phyloP scores from a whole-genome alignment of 2,113 vertebrate genomes.

The Coryphaenoides rupestris region DNA sequence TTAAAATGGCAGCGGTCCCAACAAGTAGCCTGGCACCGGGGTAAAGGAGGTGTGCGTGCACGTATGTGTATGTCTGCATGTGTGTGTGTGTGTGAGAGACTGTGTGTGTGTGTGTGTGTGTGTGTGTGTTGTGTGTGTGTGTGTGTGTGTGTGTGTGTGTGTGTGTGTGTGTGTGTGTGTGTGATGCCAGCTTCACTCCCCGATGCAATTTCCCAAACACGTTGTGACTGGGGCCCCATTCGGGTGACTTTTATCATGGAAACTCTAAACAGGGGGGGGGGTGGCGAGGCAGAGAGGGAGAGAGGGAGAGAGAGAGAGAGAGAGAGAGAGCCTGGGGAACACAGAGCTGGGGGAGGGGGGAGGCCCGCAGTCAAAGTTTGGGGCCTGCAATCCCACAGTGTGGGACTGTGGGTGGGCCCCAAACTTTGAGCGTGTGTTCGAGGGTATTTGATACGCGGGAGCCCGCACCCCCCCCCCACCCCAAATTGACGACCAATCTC shows the following conservation, averaged over 20 bases:
- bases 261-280: slow-evolving; percentile 49
- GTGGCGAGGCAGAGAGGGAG: slow-evolving; percentile 29
- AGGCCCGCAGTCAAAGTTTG: slow-evolving; percentile 39
- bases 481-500: not conserved
- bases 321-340: too few relatives aligned
- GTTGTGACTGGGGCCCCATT: slow-evolving; percentile 36
- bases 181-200: slow-evolving; percentile 33
- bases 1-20: too few relatives aligned
- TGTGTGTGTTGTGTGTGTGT: too few relatives aligned
- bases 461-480: too few relatives aligned
- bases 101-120: too few relatives aligned
- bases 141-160: not conserved
- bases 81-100: too few relatives aligned
- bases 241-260: slow-evolving; percentile 60
- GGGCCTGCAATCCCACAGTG: too few relatives aligned
- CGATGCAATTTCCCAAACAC: slow-evolving; percentile 18
- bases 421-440: slow-evolving; percentile 18
- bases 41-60: too few relatives aligned
- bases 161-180: slow-evolving; percentile 13
- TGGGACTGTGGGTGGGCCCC: too few relatives aligned
- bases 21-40: too few relatives aligned
- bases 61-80: too few relatives aligned
- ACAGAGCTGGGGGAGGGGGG: slow-evolving; percentile 33
- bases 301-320: too few relatives aligned
- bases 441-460: slow-evolving; percentile 17